Base-by-base conservation (phyloP, 2,113 vertebrate species). In the Fregetta grallaria region DNA sequence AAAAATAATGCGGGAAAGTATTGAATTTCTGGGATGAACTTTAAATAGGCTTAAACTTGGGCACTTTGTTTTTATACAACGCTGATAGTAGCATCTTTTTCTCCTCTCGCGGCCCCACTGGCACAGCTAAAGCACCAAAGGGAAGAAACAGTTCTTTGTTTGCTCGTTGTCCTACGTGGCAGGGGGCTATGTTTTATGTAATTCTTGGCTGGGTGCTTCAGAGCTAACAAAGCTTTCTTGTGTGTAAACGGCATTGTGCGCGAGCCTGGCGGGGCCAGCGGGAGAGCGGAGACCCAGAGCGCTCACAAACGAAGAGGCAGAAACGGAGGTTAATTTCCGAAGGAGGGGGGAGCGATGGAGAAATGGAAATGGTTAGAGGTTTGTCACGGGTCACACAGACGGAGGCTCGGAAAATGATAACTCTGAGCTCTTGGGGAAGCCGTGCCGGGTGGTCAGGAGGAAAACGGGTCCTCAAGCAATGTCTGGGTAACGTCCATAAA, bases 71-170 rank as follows among this genome's bases (percentile, higher is more conserved):
- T 88, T 61, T 68, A 5, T 34, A 34, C 55, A 85, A 53, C 82
- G 82, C 63, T 71, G 82, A 91, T 72, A 95, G 86, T 42, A 96
- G 73, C 91, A 91, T 92, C 87, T 73, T 83, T 36, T 80, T 86
- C 86, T 94, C 67, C 45, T 87, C 70, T 82, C 14, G 1, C 0
- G 49, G 68, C 87, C 86, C 29, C 40, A 32, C 79, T 95, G 96
- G 82, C 97, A 83, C 75, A 62, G 44, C 89, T 95, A 26, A 85
- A 78, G 82, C 91, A 76, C 78, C 74, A 19, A 86, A 65, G 70
- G 70, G 92, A 96, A 96, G 92, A 97, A 97, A 50, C 72, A 47
- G 91, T 52, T 78, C 95, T 96, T 96, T 97, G 96, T 97, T 91
- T 70, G 70, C 75, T 91, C 2, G 20, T 83, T 92, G 70, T 94